Conservation (phyloP, 2,797 vertebrate species). For the Sternotherus odoratus region DNA sequence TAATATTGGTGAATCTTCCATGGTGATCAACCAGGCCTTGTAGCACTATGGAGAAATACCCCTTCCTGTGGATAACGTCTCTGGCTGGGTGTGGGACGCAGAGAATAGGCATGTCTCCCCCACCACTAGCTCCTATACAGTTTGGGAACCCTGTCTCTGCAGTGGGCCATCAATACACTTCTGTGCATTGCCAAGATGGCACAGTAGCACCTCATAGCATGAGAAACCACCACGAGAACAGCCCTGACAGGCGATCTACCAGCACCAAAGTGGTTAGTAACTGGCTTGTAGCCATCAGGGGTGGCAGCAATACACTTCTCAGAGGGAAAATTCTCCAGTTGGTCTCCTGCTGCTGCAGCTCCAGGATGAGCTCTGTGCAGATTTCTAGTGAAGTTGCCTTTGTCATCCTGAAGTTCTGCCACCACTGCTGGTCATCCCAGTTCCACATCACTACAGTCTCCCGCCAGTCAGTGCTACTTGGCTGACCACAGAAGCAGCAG, state of each 20-base stretch:
- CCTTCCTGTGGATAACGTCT: not conserved
- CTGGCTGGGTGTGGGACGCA: not conserved
- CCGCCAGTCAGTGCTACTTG: too few species aligned
- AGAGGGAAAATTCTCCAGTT: not conserved
- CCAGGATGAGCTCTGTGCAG: not conserved
- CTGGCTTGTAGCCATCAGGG: rapidly evolving
- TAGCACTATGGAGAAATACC: not conserved
- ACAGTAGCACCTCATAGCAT: too few species aligned
- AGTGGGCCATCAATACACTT: too few species aligned
- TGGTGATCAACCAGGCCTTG: not conserved
- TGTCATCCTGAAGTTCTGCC: not conserved
- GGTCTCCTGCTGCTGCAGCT: not conserved
- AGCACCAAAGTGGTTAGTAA: not conserved
- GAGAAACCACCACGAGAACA: too few species aligned
- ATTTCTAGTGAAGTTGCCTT: not conserved
- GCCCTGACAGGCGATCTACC: too few species aligned
- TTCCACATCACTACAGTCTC: not conserved
- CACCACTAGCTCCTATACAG: not conserved
- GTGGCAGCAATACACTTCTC: too few species aligned
- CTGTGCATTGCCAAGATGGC: too few species aligned
- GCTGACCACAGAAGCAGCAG: not conserved
- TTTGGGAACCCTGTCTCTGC: too few species aligned
- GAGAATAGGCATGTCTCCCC: not conserved
- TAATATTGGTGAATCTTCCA: not conserved
- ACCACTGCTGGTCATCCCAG: not conserved